Conservation (phyloP, 2,888 invertebrate species). For the Lycocerus yunnanus region DNA sequence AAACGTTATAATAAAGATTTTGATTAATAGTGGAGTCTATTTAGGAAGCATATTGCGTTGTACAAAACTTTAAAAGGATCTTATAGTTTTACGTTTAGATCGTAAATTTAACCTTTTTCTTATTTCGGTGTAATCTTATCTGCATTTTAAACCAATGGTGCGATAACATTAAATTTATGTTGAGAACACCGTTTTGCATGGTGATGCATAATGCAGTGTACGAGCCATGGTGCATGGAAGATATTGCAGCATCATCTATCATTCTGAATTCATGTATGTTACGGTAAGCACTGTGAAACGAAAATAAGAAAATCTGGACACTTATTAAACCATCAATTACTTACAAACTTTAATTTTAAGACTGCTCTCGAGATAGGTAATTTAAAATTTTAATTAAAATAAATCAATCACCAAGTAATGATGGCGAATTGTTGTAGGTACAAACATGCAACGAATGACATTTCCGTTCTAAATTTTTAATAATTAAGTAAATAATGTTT, state of each 20-base stretch:
- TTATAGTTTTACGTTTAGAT: not conserved
- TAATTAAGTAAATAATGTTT: not conserved
- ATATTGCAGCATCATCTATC: constrained; percentile 19
- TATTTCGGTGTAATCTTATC: not conserved
- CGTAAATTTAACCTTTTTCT: not conserved
- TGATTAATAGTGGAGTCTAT: not conserved
- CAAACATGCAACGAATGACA: not conserved
- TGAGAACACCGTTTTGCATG: not conserved
- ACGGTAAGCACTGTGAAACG: not conserved
- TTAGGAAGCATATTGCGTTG: not conserved
- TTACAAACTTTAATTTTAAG: not conserved
- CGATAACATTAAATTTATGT: not conserved
- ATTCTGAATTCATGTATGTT: not conserved
- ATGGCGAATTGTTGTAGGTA: not conserved
- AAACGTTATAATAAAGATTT: not conserved
- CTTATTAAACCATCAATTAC: not conserved
- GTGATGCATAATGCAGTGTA: constrained; percentile 16
- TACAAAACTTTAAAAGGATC: not conserved
- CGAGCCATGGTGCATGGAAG: not conserved
- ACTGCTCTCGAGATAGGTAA: not conserved
- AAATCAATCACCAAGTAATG: not conserved
- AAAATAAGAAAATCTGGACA: not conserved
- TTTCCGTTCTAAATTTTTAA: not conserved
- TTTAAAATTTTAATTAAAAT: not conserved
- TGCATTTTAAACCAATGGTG: not conserved